Base-by-base conservation (phyloP, 2,113 vertebrate genomes). In the Lepus timidus region DNA sequence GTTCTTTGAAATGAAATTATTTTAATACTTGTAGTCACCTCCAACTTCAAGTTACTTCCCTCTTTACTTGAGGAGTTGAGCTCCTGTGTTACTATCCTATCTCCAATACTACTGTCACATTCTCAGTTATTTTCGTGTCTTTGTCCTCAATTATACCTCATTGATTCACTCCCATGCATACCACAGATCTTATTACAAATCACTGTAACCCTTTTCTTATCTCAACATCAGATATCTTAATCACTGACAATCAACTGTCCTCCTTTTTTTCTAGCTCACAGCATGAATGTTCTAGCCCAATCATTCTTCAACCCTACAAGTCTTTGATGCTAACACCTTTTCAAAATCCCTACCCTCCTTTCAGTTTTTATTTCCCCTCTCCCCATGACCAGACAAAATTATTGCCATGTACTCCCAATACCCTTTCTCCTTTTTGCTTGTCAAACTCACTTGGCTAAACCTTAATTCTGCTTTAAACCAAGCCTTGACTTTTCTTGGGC, bases 1-100 rank as follows among this genome's bases (percentile, higher is more conserved):
- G 39, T 91, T 93, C 39, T 85, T 84, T 55, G 52, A 55, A 55
- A 6, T 64, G 68, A 68, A 88, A 84, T 79, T 84, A 67, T 31
- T 73, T 61, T 36, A 65, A 71, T n/a, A 80, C 58, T 79, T 65
- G 9, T 44, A n/a, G 44, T 88, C 17, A 44, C 62, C 62, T 61
- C 90, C 70, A 55, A 9, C 13, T 62, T 27, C 25, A 39, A 71
- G 29, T 36, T 83, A 44, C 39, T 80, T 87, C 17, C 51, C 8
- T 74, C 29, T 6, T 36, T 52, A 17, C n/a, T 67, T 67, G 65
- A 44, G 39, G 68, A 70, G 20, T 9, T 79, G 65, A 80, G 51
- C 39, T 44, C 49, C 36, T 39, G 52, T 55, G 23, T 73, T 61
- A 23, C 1, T 82, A 20, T 55, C 2, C 49, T 80, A n/a, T 74